These are phyloP conservation scores for Nemotelus pantherinus DNA, from an alignment of 2,888 invertebrate genomes.

Conservation along the genomic window DNA sequence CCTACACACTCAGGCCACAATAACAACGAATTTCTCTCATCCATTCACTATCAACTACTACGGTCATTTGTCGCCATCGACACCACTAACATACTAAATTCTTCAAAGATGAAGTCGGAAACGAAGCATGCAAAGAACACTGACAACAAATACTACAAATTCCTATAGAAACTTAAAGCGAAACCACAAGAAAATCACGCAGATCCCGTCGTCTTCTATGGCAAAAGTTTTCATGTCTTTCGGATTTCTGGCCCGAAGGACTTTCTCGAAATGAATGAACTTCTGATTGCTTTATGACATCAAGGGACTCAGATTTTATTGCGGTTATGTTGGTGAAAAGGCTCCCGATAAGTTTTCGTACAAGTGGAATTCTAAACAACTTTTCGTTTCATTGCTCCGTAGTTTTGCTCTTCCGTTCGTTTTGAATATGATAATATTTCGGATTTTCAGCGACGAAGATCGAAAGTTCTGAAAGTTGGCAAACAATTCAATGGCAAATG, in stretches of 20 bases:
- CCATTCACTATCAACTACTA: no score
- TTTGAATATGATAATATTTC: conserved; percentile 17
- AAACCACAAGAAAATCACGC: conserved; percentile 11
- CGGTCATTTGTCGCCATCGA: not conserved
- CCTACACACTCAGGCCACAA: not conserved
- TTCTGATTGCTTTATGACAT: conserved; percentile 45
- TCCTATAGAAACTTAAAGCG: not conserved
- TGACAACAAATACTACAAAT: not conserved
- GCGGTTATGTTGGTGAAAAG: conserved; percentile 17
- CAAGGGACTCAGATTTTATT: conserved; percentile 41
- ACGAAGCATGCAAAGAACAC: not conserved
- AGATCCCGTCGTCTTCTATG: not conserved
- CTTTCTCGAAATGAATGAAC: conserved; percentile 45
- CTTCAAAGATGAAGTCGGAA: not conserved
- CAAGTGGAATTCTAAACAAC: conserved; percentile 28
- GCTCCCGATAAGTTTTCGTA: conserved; percentile 19
- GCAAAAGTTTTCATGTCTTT: conserved; percentile 18
- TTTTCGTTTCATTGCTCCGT: not conserved
- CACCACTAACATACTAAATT: not conserved
- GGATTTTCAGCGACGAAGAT: not conserved
- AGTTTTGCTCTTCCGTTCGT: conserved; percentile 13
- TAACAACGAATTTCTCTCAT: not conserved
- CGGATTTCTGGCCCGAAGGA: conserved; percentile 6
- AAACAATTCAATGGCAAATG: no score
- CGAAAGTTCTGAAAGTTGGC: no score